phyloP scores from a whole-genome alignment of 2,113 vertebrate species.

The Xyliphius kryptos region DNA sequence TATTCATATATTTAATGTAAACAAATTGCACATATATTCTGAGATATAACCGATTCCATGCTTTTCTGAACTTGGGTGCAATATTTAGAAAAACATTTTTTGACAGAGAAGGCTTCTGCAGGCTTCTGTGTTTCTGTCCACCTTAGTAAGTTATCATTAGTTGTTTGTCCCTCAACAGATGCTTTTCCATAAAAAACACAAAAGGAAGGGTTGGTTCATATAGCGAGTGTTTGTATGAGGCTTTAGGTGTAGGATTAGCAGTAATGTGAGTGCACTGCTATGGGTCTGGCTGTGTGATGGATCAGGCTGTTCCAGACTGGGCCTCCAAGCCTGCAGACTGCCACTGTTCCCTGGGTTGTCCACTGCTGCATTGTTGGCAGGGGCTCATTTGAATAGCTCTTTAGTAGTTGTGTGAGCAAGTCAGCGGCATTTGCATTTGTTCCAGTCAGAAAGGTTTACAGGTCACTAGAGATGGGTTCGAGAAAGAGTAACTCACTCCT shows the following conservation, averaged over 20 bases:
- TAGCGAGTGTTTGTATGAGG: slow-evolving; percentile 1
- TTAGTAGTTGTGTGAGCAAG: slow-evolving; percentile 83
- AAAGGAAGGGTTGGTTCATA: no score
- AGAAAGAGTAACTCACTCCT: slow-evolving; percentile 60
- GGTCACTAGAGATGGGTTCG: slow-evolving; percentile 83
- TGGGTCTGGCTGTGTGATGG: slow-evolving; percentile 17
- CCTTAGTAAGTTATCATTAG: no score
- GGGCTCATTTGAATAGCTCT: slow-evolving; percentile 81
- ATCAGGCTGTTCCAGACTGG: slow-evolving; percentile 55
- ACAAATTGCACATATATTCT: no score
- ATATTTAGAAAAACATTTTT: no score
- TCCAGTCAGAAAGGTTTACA: slow-evolving; percentile 94
- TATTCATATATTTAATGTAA: no score
- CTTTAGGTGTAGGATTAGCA: slow-evolving; percentile 5
- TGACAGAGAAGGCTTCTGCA: no score
- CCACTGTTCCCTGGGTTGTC: slow-evolving; percentile 64
- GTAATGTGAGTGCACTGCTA: slow-evolving; percentile 6
- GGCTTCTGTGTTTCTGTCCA: no score
- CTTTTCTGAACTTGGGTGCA: no score
- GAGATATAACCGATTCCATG: no score
- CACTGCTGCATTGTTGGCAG: slow-evolving; percentile 77
- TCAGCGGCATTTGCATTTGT: slow-evolving; percentile 92
- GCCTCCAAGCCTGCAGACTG: slow-evolving; percentile 46
- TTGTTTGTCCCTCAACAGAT: no score
- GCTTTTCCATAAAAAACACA: no score